Evolutionary conservation across 2,888 invertebrate species (phyloP), one percentile per base, ranked within the genome.

Genomic region (Agrotis puta): DNA sequence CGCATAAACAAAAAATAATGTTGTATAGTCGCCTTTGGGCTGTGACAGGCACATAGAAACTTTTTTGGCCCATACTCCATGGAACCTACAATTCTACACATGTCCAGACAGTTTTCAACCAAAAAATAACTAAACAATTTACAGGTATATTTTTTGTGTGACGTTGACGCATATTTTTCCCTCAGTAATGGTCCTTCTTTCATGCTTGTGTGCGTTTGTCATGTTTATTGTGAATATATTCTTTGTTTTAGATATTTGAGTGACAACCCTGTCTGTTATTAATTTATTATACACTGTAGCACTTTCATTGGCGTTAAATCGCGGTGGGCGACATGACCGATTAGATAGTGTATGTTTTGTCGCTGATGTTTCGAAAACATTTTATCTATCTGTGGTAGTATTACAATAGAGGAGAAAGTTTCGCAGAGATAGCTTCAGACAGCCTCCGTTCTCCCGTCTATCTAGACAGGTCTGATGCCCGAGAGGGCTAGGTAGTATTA

Each of bases 301-400:
- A 74, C 70, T 82, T 81, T 82, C 74, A 68, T 70, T 70, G 66
- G 33, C 64, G 58, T 56, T 67, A 69, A 64, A 59, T 76, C 64
- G 72, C 62, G 24, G 70, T 59, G 45, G 65, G 63, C 66, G 59
- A 53, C 47, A 75, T 57, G 54, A 67, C 61, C 64, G 79, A 81
- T 79, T 79, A 72, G 71, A 70, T 58, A 69, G 50, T 22, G 24
- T 43, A 27, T 48, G 54, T 43, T 33, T 27, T 50, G 14, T 57
- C 14, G 6, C 27, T 33, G 9, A 24, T 66, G 76, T 64, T 74
- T 58, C 27, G 45, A 71, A 64, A 77, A 75, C 22, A 57, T 27
- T 16, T 48, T 62, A 68, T 68, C 18, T 27, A 69, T 33, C n/a
- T 62, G 20, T 48, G 18, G 22, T 11, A 75, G 13, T 45, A 43